Evolutionary conservation across 2,113 vertebrate species (phyloP).

Genomic region (Brevimyrus niger): DNA sequence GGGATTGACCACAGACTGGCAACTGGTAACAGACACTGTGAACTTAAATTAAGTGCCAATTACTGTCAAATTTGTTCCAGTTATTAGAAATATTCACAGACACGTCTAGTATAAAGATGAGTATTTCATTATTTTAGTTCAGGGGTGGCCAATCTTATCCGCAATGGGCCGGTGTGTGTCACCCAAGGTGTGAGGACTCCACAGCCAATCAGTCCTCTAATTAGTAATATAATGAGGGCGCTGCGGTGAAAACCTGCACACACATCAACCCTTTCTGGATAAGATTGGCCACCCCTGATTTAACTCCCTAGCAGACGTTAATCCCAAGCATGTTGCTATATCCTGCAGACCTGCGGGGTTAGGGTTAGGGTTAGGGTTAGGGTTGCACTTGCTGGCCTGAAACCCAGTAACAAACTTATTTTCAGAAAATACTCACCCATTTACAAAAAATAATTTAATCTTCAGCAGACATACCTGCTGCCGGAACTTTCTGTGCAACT

Average conservation of each 20-base stretch:
- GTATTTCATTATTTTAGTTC: not conserved
- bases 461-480: not conserved
- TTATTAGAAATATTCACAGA: not conserved
- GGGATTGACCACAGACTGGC: too few relatives aligned
- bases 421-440: not conserved
- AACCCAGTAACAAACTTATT: not conserved
- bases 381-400: not conserved
- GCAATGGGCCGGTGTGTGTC: not conserved
- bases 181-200: not conserved
- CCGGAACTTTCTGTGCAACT: not conserved
- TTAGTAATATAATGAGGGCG: too few relatives aligned
- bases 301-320: not conserved
- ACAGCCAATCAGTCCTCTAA: too few relatives aligned
- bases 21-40: not conserved
- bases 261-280: too few relatives aligned
- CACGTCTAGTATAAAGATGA: not conserved
- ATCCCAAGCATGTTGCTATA: not conserved
- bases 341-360: not conserved
- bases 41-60: not conserved
- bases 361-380: too few relatives aligned
- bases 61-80: not conserved
- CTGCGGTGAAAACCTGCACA: too few relatives aligned
- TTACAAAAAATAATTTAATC: not conserved
- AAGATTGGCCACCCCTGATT: too few relatives aligned
- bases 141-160: not conserved